Evolutionary conservation across 2,113 vertebrate species (phyloP), one percentile per base, ranked within the genome.

Genomic region (Coracopsis vasa): DNA sequence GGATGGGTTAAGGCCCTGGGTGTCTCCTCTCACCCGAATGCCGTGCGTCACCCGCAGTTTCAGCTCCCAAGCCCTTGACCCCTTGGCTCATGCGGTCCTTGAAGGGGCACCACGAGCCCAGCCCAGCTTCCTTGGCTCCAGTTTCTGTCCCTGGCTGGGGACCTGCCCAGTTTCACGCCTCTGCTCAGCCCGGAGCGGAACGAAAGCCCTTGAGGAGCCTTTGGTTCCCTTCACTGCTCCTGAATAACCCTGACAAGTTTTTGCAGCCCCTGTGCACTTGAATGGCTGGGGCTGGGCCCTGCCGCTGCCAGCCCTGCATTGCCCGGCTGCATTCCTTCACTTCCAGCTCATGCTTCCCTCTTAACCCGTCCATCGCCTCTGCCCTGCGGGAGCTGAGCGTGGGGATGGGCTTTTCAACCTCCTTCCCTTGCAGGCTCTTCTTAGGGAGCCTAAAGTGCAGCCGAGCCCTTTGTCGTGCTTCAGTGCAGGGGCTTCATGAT

Each of bases 301-400:
- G 4, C 1, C 64, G 89, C 10, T 89, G 92, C 96, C 96, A 91
- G 6, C 64, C 66, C 21, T 7, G 39, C 86, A 80, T 27, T 51
- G 93, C 95, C 54, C 2, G 91, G 88, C 86, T 47, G 88, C 94
- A 96, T 96, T 97, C 96, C 41, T 96, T 70, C 86, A 71, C 20
- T 80, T 77, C 48, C 93, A 91, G 72, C 75, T 53, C 86, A 24
- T 5, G 75, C 67, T 77, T 62, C 50, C n/a, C 69, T 73, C 48
- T 96, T 97, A 97, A 97, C 96, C 69, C 90, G 25, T 74, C 53
- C 80, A 1, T 2, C 3, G 11, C 77, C 29, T 1, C 42, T 11
- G 2, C 70, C 25, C 42, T 0, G 7, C 41, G 15, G 24, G 12
- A 18, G 7, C 42, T 33, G n/a, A 0, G 1, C 9, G 2, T 1